phyloP scores from a whole-genome alignment of 2,888 invertebrate species.

The Clunio marinus region DNA sequence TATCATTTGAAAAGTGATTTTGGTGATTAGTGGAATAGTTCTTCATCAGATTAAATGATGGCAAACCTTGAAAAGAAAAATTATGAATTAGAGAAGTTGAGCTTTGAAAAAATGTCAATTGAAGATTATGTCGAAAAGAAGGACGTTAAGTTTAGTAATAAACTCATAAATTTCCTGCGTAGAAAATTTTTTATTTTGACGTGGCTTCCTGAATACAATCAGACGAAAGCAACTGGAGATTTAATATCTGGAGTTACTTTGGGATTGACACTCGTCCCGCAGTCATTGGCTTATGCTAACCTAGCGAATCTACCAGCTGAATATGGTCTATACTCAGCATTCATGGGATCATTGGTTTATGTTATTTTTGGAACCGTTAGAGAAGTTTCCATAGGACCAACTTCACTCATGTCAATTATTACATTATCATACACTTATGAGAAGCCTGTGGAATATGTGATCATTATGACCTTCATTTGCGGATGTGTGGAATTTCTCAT shows the following conservation, averaged over 20 bases:
- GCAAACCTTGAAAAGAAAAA: neutral
- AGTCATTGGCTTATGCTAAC: constrained; percentile 86
- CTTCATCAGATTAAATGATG: neutral
- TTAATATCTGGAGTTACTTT: constrained; percentile 83
- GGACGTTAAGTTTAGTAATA: neutral
- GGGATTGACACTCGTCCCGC: constrained; percentile 87
- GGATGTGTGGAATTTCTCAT: constrained; percentile 74
- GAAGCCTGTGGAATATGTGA: constrained; percentile 66
- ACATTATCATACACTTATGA: constrained; percentile 68
- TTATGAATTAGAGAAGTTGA: neutral
- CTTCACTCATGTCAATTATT: constrained; percentile 85
- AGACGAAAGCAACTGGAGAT: constrained; percentile 68
- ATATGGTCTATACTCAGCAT: constrained; percentile 67
- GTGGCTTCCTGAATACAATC: constrained; percentile 68
- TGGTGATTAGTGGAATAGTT: neutral
- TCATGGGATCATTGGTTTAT: constrained; percentile 84
- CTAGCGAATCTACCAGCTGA: constrained; percentile 80
- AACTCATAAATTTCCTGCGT: constrained; percentile 1
- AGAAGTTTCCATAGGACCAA: constrained; percentile 87
- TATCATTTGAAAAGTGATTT: neutral
- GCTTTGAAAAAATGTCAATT: neutral
- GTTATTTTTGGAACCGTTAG: constrained; percentile 80
- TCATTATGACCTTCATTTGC: constrained; percentile 71
- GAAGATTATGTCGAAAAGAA: neutral
- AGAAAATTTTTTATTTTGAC: constrained; percentile 55